Evolutionary conservation across 2,797 vertebrate species (phyloP).

Genomic region (Labeo calbasu): DNA sequence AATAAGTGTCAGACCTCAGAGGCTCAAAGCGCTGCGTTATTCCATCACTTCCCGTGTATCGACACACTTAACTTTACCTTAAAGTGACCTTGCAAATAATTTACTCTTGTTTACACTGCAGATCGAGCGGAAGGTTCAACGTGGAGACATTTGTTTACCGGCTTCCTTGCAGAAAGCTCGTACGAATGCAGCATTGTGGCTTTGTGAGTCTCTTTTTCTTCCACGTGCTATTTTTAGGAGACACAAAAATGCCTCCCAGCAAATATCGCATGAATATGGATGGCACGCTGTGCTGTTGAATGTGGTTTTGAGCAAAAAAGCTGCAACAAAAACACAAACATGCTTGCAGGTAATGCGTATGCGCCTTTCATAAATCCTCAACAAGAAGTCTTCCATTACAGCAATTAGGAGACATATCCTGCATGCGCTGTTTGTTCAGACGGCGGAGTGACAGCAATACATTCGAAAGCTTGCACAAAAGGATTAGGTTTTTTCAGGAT

Average conservation of each 20-base stretch:
- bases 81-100: conserved; percentile 64
- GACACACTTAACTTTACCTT: conserved; percentile 56
- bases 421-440: conserved; percentile 13
- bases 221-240: conserved; percentile 83
- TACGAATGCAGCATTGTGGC: conserved; percentile 72
- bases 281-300: conserved; percentile 76
- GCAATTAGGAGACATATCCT: conserved; percentile 42
- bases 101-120: conserved; percentile 66
- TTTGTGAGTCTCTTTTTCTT: conserved; percentile 77
- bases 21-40: not conserved
- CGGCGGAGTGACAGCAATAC: conserved; percentile 30
- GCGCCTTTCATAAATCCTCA: conserved; percentile 53
- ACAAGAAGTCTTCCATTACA: conserved; percentile 49
- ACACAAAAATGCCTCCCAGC: conserved; percentile 82
- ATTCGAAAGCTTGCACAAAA: conserved; percentile 1
- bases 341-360: conserved; percentile 67
- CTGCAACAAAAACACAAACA: conserved; percentile 77
- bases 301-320: conserved; percentile 73
- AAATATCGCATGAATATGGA: conserved; percentile 86
- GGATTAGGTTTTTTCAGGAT: conserved; percentile 23
- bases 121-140: conserved; percentile 58
- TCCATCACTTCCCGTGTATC: conserved; percentile 26
- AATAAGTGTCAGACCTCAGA: conserved; percentile 29
- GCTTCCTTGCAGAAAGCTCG: conserved; percentile 68
- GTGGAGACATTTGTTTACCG: conserved; percentile 73